A percentile compares a stretch with the other conserved stretches of the same genome.
phyloP scores from a whole-genome alignment of 2,888 invertebrate species.

The Epiblema foenella region DNA sequence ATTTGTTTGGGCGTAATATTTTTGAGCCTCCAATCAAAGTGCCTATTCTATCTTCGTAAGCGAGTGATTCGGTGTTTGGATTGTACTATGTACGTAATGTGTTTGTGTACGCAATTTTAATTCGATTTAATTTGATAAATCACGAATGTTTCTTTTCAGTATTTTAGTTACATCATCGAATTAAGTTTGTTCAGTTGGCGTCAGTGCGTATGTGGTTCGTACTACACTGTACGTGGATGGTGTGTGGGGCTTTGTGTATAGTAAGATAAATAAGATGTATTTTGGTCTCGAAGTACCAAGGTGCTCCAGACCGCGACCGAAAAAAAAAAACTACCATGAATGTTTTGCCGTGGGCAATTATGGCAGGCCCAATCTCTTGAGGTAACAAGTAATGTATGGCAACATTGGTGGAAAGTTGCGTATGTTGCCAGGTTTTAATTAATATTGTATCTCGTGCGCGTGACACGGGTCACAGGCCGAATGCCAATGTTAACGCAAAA shows the following conservation, averaged over 20 bases:
- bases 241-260: slow-evolving; percentile 20
- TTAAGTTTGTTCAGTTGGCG: slow-evolving; percentile 12
- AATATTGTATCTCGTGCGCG: background rate
- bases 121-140: slow-evolving; percentile 1
- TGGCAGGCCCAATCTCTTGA: background rate
- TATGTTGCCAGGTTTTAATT: background rate
- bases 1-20: slow-evolving; percentile 4
- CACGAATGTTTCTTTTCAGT: slow-evolving; percentile 21
- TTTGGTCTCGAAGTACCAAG: background rate
- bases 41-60: slow-evolving; percentile 53
- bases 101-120: slow-evolving; percentile 4
- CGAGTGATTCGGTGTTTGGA: slow-evolving; percentile 8
- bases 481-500: slow-evolving; percentile 47
- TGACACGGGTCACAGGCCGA: slow-evolving; percentile 2
- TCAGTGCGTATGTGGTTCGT: slow-evolving; percentile 5
- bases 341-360: background rate
- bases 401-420: background rate
- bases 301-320: background rate
- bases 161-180: slow-evolving; percentile 23
- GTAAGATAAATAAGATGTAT: slow-evolving; percentile 18
- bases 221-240: slow-evolving; percentile 2
- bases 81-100: no score
- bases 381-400: background rate
- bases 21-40: slow-evolving; percentile 53
- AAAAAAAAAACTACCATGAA: background rate